Conservation (phyloP, 2,113 vertebrate genomes). For the Trochalopteron elliotii region DNA sequence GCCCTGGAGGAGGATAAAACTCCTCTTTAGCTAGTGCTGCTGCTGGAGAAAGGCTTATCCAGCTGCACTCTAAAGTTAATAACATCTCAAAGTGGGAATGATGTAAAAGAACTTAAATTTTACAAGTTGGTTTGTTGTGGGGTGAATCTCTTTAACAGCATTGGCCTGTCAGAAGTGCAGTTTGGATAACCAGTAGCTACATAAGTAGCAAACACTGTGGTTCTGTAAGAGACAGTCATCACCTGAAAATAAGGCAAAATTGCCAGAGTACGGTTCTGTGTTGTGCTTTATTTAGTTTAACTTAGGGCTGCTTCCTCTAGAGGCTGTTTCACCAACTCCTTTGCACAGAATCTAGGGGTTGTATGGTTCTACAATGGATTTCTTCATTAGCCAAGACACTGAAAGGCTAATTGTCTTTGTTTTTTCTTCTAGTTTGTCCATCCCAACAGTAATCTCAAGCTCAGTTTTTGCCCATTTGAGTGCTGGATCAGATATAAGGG, state of each 20-base stretch:
- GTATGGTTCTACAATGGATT: background rate
- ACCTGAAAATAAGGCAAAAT: background rate
- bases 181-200: background rate
- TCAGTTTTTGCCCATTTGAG: background rate
- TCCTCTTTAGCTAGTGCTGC: background rate
- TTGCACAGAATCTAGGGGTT: background rate
- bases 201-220: background rate
- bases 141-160: background rate
- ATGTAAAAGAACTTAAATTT: background rate
- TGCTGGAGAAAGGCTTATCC: background rate
- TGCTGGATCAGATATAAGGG: background rate
- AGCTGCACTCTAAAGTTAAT: rapidly evolving
- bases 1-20: background rate
- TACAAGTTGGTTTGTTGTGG: background rate
- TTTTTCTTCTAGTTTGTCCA: background rate
- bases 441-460: background rate
- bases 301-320: background rate
- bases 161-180: background rate
- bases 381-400: background rate
- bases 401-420: background rate
- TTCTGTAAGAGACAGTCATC: background rate
- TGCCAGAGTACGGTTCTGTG: rapidly evolving
- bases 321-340: background rate
- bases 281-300: background rate
- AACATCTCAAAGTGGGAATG: background rate